A percentile compares a stretch with the other conserved stretches of the same genome.
Conservation (phyloP, 92 coral and sea anemone genomes). For the Palythoa caribaeorum region DNA sequence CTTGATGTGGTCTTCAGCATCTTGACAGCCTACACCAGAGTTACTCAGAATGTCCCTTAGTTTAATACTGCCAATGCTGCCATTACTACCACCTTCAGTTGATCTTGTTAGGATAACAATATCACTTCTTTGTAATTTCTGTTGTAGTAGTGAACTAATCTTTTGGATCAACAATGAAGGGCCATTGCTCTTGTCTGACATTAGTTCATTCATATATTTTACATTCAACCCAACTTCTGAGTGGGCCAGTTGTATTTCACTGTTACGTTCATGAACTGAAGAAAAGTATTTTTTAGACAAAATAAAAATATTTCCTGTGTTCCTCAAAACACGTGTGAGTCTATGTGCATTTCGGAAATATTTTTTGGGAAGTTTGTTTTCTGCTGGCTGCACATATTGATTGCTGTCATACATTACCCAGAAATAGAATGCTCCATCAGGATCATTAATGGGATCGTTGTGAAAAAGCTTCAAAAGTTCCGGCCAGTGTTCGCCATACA, state of each 20-base stretch:
- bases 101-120: constrained; percentile 24
- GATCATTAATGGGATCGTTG: neutral
- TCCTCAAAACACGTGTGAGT: constrained; percentile 47
- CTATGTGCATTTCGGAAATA: neutral
- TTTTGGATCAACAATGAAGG: neutral
- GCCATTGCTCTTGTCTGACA: neutral
- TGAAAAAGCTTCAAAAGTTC: constrained; percentile 21
- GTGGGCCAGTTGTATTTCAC: neutral
- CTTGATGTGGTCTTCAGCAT: too few species aligned
- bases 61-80: too few species aligned
- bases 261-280: neutral
- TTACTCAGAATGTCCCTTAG: too few species aligned
- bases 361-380: neutral
- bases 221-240: neutral
- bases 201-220: constrained; percentile 20
- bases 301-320: constrained; percentile 43
- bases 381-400: too few species aligned
- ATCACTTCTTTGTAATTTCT: constrained; percentile 31
- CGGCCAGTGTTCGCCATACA: too few species aligned
- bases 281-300: constrained; percentile 45
- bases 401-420: constrained; percentile 38
- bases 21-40: too few species aligned
- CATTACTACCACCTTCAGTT: too few species aligned
- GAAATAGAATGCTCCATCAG: neutral
- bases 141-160: neutral